These are phyloP conservation scores for Platyscapa corneri DNA, from an alignment of 1,140 invertebrate species.

Conservation along the genomic window DNA sequence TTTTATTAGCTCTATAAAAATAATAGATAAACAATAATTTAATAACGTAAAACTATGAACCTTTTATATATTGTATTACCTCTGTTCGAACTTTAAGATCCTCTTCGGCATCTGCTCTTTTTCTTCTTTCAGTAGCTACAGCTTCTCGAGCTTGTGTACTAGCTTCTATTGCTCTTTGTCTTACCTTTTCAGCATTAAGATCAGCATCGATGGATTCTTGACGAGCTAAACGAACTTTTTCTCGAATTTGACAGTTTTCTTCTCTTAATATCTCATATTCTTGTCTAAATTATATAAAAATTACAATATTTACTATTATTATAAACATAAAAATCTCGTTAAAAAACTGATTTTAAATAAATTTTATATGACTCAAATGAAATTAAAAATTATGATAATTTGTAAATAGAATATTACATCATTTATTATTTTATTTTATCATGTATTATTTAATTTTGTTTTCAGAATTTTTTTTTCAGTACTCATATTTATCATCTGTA, in stretches of 20 bases:
- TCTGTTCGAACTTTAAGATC: constrained; percentile 76
- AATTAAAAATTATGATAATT: background rate
- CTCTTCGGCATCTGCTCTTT: constrained; percentile 77
- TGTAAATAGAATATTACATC: background rate
- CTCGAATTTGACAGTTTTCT: constrained; percentile 77
- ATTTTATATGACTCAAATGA: background rate
- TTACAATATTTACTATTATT: background rate
- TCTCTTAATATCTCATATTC: constrained; percentile 79
- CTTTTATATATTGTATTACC: constrained; percentile 58
- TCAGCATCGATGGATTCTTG: constrained; percentile 75
- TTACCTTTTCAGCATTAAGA: constrained; percentile 70
- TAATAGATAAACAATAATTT: constrained; percentile 26
- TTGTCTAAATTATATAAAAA: constrained; percentile 62
- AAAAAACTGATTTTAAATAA: background rate
- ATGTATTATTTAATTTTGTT: background rate
- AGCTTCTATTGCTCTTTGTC: constrained; percentile 64
- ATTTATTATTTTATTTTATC: background rate
- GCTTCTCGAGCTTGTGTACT: constrained; percentile 75
- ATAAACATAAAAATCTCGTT: background rate
- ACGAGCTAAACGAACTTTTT: constrained; percentile 75
- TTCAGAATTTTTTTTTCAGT: too few relatives aligned
- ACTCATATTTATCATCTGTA: too few relatives aligned
- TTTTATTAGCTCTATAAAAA: constrained; percentile 3
- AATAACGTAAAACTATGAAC: constrained; percentile 6
- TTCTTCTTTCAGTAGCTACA: constrained; percentile 75